Evolutionary conservation across 1,140 invertebrate genomes (phyloP), one percentile per base, ranked within the genome.

Genomic region (Pygmarrhopalites habei): DNA sequence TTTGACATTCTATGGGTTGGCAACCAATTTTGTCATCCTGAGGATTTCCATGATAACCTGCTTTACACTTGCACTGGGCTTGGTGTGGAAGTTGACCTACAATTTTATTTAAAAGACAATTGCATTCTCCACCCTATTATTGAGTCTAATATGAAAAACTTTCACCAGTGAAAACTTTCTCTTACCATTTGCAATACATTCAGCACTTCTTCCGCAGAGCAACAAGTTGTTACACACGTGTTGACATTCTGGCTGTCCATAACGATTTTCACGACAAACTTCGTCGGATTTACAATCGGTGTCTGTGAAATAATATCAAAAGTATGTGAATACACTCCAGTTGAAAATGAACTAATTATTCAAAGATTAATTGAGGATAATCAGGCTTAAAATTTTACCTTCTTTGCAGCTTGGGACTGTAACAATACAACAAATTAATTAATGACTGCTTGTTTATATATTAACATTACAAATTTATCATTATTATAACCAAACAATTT

Each of bases 11-110:
- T 56, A 89, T 85, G 64, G 82, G 82, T 67, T 85, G 82, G 74
- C 89, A 92, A 28, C 85, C 88, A 62, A 84, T 80, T 71, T 82
- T 80, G 17, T 83, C 82, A 52, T 83, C 82, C 55, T 83, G 81
- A 1, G 89, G 82, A 77, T 92, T 86, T 1, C 89, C 89, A 68
- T 85, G 85, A 73, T 83, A 92, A 1, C 88, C 89, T 44, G 78
- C 68, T 70, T 85, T 84, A 74, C 92, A 95, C 15, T 78, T 75
- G 73, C 92, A 83, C 75, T 1, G 88, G 81, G 89, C 66, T 84
- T 77, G 1, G 85, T 82, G 25, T n/a, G n/a, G n/a, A n/a, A n/a
- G n/a, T n/a, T n/a, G n/a, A n/a, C n/a, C n/a, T n/a, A n/a, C n/a
- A 77, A 77, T 71, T 90, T 94, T 60, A 85, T 81, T 47, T 14